These are phyloP conservation scores for Miniopterus natalensis DNA, from an alignment of 2,113 vertebrate species.

Conservation along the genomic window DNA sequence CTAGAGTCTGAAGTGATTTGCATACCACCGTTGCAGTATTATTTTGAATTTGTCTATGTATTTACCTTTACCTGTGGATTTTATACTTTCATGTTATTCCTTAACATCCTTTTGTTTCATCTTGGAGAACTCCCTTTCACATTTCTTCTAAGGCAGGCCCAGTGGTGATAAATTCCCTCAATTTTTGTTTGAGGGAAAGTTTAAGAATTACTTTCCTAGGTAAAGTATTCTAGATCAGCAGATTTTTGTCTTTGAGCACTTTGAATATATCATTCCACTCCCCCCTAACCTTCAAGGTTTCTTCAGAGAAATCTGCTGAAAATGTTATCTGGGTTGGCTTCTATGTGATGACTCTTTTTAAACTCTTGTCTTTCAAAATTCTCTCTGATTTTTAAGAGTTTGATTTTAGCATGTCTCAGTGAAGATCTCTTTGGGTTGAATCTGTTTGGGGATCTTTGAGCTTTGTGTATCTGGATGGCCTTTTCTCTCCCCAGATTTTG, in stretches of 20 bases:
- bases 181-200: not conserved
- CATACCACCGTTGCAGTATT: not conserved
- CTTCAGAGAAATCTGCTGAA: not conserved
- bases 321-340: not conserved
- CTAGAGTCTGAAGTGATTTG: not conserved
- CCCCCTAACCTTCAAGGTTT: not conserved
- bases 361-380: not conserved
- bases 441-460: not conserved
- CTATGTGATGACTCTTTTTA: not conserved
- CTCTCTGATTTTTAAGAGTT: not conserved
- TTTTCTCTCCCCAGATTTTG: not conserved
- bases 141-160: not conserved
- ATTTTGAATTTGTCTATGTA: not conserved
- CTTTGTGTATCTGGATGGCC: not conserved
- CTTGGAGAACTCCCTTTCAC: not conserved
- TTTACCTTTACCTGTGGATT: not conserved
- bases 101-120: not conserved
- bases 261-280: not conserved
- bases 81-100: not conserved
- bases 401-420: not conserved
- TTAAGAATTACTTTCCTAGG: not conserved
- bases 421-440: not conserved
- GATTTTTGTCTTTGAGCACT: not conserved
- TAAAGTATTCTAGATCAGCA: not conserved
- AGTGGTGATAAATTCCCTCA: not conserved